Conservation (phyloP, 1,140 invertebrate species). For the Drosophila insularis region DNA sequence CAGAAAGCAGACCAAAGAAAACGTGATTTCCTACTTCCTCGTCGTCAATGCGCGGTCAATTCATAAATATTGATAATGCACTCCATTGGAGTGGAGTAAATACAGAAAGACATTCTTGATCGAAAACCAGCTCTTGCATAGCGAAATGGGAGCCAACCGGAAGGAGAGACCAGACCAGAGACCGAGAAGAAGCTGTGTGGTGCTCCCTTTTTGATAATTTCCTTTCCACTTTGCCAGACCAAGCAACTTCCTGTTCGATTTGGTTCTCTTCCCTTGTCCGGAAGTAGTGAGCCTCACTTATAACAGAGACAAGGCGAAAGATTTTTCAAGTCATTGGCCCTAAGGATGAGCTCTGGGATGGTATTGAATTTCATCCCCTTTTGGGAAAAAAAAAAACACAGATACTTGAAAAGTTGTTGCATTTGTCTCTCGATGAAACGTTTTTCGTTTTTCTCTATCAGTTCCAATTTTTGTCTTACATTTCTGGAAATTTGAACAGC, state of each 20-base stretch:
- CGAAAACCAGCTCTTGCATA: conserved; percentile 13
- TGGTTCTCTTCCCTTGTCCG: conserved; percentile 40
- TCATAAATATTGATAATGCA: conserved; percentile 73
- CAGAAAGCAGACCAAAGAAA: conserved; percentile 27
- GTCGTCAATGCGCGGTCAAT: conserved; percentile 48
- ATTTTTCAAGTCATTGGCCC: conserved; percentile 57
- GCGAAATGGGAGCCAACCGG: conserved; percentile 62
- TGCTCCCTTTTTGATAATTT: conserved; percentile 34
- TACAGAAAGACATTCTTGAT: background rate
- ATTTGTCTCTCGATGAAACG: conserved; percentile 10
- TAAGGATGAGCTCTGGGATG: conserved; percentile 18
- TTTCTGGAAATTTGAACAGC: conserved; percentile 73
- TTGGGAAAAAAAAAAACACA: conserved; percentile 11
- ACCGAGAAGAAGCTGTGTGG: conserved; percentile 26
- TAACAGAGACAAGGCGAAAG: conserved; percentile 27
- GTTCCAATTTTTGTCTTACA: conserved; percentile 30
- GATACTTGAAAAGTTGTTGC: conserved; percentile 39
- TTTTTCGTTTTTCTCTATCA: conserved; percentile 46
- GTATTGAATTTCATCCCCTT: conserved; percentile 72
- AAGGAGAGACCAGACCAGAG: conserved; percentile 36
- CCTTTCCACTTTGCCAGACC: conserved; percentile 36
- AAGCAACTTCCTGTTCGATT: conserved; percentile 47
- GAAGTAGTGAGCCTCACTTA: conserved; percentile 52
- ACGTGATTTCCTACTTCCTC: conserved; percentile 80
- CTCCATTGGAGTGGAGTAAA: conserved; percentile 24